Percentiles rank a stretch among this genome's conserved stretches.
These are phyloP conservation scores for Novumbra hubbsi DNA, from an alignment of 2,797 vertebrate species.

Conservation along the genomic window DNA sequence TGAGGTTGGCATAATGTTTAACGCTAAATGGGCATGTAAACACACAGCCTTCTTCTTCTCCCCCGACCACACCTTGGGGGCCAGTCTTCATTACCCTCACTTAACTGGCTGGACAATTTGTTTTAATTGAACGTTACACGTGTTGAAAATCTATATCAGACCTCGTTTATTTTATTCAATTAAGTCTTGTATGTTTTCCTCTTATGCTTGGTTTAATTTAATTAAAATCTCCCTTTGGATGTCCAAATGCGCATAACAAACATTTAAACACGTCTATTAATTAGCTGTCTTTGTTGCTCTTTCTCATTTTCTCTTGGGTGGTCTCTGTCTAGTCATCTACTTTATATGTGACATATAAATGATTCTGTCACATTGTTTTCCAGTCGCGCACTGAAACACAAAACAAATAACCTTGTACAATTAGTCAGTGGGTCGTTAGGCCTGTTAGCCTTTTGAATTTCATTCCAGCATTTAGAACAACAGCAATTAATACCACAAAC, in stretches of 20 bases:
- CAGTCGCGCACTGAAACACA: conserved; percentile 55
- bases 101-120: conserved; percentile 21
- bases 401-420: conserved; percentile 57
- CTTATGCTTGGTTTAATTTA: conserved; percentile 66
- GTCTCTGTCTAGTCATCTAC: conserved; percentile 60
- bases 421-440: conserved; percentile 60
- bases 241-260: conserved; percentile 60
- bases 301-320: conserved; percentile 20
- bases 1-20: background rate
- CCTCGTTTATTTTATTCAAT: conserved; percentile 59
- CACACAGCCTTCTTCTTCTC: background rate
- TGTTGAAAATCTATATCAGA: conserved; percentile 49
- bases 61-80: background rate
- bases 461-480: conserved; percentile 54
- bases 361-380: conserved; percentile 50
- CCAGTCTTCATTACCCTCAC: conserved; percentile 14
- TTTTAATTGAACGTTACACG: conserved; percentile 48
- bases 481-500: conserved; percentile 21
- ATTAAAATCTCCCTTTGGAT: conserved; percentile 66
- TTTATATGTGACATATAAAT: conserved; percentile 42
- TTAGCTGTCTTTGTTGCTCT: conserved; percentile 70
- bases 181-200: conserved; percentile 54
- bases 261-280: conserved; percentile 69
- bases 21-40: background rate
- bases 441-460: conserved; percentile 36